Base-by-base conservation (phyloP, 2,888 invertebrate species). In the Leucophora obtusa region DNA sequence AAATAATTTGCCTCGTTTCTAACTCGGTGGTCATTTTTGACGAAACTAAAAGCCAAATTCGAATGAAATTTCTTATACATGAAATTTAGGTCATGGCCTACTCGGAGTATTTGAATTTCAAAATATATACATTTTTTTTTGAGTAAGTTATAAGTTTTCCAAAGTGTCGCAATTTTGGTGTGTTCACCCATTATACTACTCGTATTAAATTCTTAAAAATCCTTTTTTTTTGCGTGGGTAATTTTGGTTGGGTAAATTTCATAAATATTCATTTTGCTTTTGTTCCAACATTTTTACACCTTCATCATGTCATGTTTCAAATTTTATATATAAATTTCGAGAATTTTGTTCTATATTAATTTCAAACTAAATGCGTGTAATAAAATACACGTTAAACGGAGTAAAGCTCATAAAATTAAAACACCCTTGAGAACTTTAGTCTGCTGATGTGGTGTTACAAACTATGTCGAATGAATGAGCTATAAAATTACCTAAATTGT, bases 401-500 rank as follows among this genome's bases (percentile, higher is more conserved):
- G 63, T 62, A 33, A 63, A 56, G 50, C 63, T 35, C 71, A 56
- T 63, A 56, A 50, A 43, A 74, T 60, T 54, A 21, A 60, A 66
- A 43, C 50, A 76, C 63, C 62, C 33, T 56, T 62, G 54, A 54
- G 56, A 69, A 63, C 24, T n/a, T 24, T 51, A 62, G 66, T 54
- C 66, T 17, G 35, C 11, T 38, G 14, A 10, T 38, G 14, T 28
- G 28, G 28, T 28, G 4, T 18, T 8, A 38, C 15, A 35, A 15
- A 35, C 33, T 11, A n/a, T 33, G 15, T 10, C n/a, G 33, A 15
- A 5, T 56, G 50, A 69, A 68, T 50, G 38, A 2, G 50, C 63
- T 63, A 70, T 70, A 63, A 76, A 76, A 65, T 70, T 70, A 59
- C 58, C 10, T 70, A 58, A 70, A 65, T 59, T 65, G 70, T 69